Base-by-base conservation (phyloP, 2,113 vertebrate genomes). In the Thymallus thymallus region DNA sequence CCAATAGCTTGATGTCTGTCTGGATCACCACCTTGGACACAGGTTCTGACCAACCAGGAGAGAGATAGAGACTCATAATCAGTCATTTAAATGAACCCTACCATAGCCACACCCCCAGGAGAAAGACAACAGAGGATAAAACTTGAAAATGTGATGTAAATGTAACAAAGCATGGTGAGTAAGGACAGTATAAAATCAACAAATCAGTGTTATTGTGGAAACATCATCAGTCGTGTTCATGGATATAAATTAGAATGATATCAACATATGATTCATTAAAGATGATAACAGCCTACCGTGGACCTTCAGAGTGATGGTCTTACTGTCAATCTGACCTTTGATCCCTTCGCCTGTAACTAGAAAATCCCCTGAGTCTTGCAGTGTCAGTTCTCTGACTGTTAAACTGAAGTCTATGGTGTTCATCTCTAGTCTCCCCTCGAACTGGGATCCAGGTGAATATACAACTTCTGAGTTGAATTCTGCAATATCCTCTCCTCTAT, bases 391-490 rank as follows among this genome's bases (percentile, higher is more conserved):
- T n/a, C n/a, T n/a, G n/a, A n/a, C n/a, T n/a, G n/a, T 88, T 76
- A 90, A 61, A 82, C 26, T 81, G 0, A 81, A 76, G 74, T 26
- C 41, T 18, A 0, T 4, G 0, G 0, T 0, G 66, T 87, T 76
- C 2, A 79, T 3, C 0, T 63, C 0, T 23, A 77, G 1, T 76
- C 87, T 83, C 51, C 0, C n/a, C 0, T 2, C 1, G 14, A 88
- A 88, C 22, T 7, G 62, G 1, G 13, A 0, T 10, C 0, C 23
- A 0, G 20, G 1, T 14, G 46, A 16, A 51, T 0, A 0, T n/a
- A 0, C 0, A 2, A 14, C 0, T 10, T 0, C 0, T 0, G 0
- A 0, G 1, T 3, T 2, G 22, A 0, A 58, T 0, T 68, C 5
- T 67, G 45, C 68, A 45, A 88, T 6, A 0, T 0, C 0, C 1